These are phyloP conservation scores for Phalacrocorax aristotelis DNA, from an alignment of 2,113 vertebrate genomes.

Conservation along the genomic window DNA sequence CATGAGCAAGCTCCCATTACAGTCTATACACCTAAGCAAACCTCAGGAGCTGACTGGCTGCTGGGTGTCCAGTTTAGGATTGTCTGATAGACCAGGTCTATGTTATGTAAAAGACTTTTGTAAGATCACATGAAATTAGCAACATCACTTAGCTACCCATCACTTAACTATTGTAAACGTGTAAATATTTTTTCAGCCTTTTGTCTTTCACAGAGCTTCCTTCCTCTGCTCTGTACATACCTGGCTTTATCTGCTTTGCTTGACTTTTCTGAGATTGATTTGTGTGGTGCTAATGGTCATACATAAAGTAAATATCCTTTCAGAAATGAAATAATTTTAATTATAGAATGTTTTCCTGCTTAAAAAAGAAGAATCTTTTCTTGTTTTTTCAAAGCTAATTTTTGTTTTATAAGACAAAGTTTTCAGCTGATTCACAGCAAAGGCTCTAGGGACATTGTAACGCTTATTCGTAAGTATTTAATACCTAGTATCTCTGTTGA, in stretches of 20 bases:
- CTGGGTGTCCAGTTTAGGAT: background rate
- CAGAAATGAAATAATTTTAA: background rate
- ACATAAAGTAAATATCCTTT: background rate
- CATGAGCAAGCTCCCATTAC: background rate
- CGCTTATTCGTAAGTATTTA: constrained; percentile 29
- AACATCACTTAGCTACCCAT: background rate
- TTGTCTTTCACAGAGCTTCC: background rate
- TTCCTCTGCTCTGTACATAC: rapidly evolving
- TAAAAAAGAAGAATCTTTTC: background rate
- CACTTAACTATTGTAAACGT: background rate
- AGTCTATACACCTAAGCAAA: background rate
- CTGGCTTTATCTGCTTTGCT: background rate
- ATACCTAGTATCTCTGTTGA: constrained; percentile 33
- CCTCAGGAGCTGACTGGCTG: background rate
- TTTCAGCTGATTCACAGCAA: background rate
- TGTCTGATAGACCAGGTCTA: background rate
- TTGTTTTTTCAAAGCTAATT: background rate
- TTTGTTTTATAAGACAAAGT: background rate
- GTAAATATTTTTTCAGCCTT: background rate
- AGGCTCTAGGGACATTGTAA: background rate
- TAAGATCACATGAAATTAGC: background rate
- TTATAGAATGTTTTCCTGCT: background rate
- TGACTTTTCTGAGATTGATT: background rate
- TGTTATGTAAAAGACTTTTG: background rate
- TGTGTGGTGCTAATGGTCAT: background rate